Evolutionary conservation across 2,797 vertebrate genomes (phyloP).

Genomic region (Valencia hispanica): DNA sequence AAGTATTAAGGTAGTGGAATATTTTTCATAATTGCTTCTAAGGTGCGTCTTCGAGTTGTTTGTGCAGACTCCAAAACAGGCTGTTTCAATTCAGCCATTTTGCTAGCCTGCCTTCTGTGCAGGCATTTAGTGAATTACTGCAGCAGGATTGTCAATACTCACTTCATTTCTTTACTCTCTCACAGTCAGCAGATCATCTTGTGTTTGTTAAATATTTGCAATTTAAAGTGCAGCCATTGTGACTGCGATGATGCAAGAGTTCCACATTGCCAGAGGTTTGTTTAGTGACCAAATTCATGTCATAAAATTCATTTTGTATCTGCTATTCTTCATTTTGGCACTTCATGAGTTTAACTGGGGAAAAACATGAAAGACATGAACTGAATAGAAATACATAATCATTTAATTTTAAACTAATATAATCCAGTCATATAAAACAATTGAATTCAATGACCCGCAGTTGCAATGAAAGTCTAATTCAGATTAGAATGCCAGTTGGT

Average conservation of each 20-base stretch:
- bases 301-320: background rate
- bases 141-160: constrained; percentile 34
- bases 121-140: constrained; percentile 43
- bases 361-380: background rate
- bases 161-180: constrained; percentile 15
- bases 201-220: constrained; percentile 28
- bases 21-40: constrained; percentile 72
- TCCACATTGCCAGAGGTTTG: background rate
- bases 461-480: too few relatives aligned
- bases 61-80: constrained; percentile 43
- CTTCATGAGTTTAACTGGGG: background rate
- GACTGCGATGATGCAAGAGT: background rate
- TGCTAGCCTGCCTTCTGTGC: constrained; percentile 39
- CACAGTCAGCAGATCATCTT: constrained; percentile 17
- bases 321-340: background rate
- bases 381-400: too few relatives aligned
- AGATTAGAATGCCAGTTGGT: too few relatives aligned
- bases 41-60: constrained; percentile 64
- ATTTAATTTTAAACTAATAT: too few relatives aligned
- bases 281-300: background rate
- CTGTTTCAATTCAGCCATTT: constrained; percentile 59
- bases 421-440: too few relatives aligned
- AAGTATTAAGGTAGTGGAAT: constrained; percentile 47
- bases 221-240: constrained; percentile 3
- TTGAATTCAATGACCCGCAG: too few relatives aligned